phyloP scores from a whole-genome alignment of 2,888 invertebrate genomes.

The Mythimna pallens region DNA sequence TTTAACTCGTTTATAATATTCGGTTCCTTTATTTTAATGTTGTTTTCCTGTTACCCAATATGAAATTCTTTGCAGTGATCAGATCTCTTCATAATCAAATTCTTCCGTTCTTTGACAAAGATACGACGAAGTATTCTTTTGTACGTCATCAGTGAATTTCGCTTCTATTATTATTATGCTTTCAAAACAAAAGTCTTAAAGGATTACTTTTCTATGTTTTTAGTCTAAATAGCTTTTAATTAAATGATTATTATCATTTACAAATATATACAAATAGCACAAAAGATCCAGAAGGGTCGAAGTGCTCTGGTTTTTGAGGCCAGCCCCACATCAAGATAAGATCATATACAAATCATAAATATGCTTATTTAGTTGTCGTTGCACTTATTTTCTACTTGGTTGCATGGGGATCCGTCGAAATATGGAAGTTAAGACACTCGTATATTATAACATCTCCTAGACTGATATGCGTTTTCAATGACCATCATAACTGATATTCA shows the following conservation, averaged over 20 bases:
- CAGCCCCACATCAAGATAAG: no score
- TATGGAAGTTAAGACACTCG: neutral
- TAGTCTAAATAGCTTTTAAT: neutral
- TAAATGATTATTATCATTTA: neutral
- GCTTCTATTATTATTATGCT: neutral
- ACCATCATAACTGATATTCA: neutral
- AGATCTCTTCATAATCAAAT: slow-evolving; percentile 37
- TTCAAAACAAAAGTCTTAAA: slow-evolving; percentile 2
- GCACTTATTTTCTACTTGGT: neutral
- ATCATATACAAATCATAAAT: neutral
- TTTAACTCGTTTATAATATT: slow-evolving; percentile 23
- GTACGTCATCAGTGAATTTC: slow-evolving; percentile 29
- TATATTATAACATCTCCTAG: neutral
- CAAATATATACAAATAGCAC: neutral
- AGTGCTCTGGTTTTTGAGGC: no score
- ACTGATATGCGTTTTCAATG: neutral
- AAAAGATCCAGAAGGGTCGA: no score
- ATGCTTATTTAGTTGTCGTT: neutral
- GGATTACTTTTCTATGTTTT: neutral
- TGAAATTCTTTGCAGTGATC: slow-evolving; percentile 23
- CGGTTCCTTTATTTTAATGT: slow-evolving; percentile 2
- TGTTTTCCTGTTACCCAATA: slow-evolving; percentile 9
- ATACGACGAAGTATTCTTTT: slow-evolving; percentile 44
- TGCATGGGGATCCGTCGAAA: neutral
- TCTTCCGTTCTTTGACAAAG: slow-evolving; percentile 20